Evolutionary conservation across 1,140 invertebrate genomes (phyloP).

Genomic region (Penaeus vannamei): DNA sequence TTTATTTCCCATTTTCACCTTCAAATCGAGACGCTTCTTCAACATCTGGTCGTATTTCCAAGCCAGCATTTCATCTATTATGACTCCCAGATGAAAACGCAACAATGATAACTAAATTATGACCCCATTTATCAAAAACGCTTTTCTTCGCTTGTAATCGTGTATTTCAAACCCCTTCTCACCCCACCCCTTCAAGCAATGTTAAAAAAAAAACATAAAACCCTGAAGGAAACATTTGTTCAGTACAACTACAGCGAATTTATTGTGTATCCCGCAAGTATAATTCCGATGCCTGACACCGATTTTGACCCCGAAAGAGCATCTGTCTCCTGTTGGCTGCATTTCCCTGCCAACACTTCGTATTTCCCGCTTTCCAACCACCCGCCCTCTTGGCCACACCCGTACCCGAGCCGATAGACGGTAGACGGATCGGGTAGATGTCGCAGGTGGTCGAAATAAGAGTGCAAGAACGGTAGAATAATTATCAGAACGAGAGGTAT

Average conservation of each 20-base stretch:
- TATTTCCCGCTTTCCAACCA: neutral
- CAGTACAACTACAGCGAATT: slow-evolving; percentile 35
- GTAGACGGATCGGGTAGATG: neutral
- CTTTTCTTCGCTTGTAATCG: no score
- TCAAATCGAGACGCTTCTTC: no score
- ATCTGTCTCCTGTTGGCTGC: slow-evolving; percentile 42
- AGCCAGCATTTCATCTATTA: no score
- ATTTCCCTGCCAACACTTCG: neutral
- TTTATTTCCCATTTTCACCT: no score
- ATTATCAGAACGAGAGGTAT: slow-evolving; percentile 58
- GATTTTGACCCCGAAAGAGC: slow-evolving; percentile 35
- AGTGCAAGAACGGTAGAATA: slow-evolving; percentile 46
- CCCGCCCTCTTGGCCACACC: neutral
- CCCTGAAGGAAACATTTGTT: slow-evolving; percentile 19
- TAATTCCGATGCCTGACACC: slow-evolving; percentile 55
- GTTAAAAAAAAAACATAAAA: slow-evolving; percentile 21
- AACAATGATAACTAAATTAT: no score
- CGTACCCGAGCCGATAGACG: neutral
- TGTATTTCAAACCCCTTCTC: neutral
- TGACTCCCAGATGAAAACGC: no score
- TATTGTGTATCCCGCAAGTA: slow-evolving; percentile 37
- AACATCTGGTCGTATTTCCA: no score
- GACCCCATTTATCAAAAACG: no score
- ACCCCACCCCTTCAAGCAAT: neutral
- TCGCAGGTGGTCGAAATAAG: slow-evolving; percentile 16